Conservation (phyloP, 2,888 invertebrate genomes). For the Strigamia transsilvanica region DNA sequence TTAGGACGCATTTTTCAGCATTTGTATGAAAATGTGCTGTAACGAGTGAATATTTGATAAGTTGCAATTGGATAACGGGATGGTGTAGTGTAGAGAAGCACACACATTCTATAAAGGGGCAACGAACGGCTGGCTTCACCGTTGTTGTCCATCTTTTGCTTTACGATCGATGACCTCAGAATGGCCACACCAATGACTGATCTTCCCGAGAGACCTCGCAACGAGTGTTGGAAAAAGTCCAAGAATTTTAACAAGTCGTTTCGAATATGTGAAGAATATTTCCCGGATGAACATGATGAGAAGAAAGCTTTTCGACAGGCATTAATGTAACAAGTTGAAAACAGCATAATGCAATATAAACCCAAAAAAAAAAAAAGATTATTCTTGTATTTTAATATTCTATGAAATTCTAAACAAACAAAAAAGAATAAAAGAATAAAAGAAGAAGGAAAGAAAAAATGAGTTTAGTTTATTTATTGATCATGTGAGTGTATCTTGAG, state of each 20-base stretch:
- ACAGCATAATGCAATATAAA: background rate
- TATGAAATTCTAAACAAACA: too few relatives aligned
- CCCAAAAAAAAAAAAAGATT: background rate
- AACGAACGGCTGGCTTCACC: background rate
- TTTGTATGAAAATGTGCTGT: too few relatives aligned
- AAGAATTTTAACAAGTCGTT: constrained; percentile 12
- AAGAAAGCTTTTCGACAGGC: background rate
- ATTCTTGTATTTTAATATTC: too few relatives aligned
- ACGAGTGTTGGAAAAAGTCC: background rate
- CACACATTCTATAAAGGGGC: background rate
- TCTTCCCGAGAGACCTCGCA: constrained; percentile 12
- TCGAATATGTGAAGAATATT: background rate
- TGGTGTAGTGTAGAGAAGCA: background rate
- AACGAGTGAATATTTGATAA: too few relatives aligned
- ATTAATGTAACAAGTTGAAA: background rate
- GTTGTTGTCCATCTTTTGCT: constrained; percentile 18
- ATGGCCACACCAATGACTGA: constrained; percentile 22
- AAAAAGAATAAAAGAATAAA: background rate
- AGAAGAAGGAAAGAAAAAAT: too few relatives aligned
- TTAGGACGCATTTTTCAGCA: background rate
- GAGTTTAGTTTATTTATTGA: constrained; percentile 1
- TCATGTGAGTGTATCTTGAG: background rate
- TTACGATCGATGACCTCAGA: constrained; percentile 22
- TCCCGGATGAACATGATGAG: background rate
- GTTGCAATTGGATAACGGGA: too few relatives aligned